Conservation (phyloP, 2,888 invertebrate species). For the Dryomyza anilis region DNA sequence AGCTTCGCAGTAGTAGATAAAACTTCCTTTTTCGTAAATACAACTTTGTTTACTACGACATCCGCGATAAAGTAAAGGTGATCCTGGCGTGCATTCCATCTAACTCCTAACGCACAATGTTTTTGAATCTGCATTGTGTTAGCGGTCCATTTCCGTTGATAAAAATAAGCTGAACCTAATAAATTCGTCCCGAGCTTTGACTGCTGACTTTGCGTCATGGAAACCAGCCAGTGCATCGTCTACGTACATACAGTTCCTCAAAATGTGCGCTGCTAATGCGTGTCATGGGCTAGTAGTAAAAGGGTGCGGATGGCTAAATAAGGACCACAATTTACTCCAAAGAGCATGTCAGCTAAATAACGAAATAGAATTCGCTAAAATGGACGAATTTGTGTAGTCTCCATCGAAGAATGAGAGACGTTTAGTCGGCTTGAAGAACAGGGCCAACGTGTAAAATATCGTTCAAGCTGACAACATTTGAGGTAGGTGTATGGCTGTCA, state of each 20-base stretch:
- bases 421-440: too few relatives aligned
- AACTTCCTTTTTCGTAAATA: neutral
- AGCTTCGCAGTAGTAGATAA: neutral
- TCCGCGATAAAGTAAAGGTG: slow-evolving; percentile 5
- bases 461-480: too few relatives aligned
- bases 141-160: slow-evolving; percentile 15
- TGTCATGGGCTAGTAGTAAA: neutral
- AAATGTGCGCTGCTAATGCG: neutral
- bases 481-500: too few relatives aligned
- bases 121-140: neutral
- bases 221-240: slow-evolving; percentile 1
- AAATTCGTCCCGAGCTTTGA: neutral
- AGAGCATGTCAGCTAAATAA: neutral
- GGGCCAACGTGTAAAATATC: too few relatives aligned
- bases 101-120: neutral
- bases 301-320: slow-evolving; percentile 4
- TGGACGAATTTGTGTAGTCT: too few relatives aligned
- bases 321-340: neutral
- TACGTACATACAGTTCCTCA: too few relatives aligned
- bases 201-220: neutral
- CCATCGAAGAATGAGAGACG: too few relatives aligned
- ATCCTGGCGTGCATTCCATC: slow-evolving; percentile 13
- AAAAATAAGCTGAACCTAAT: slow-evolving; percentile 13
- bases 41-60: neutral
- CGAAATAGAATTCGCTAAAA: neutral